phyloP scores from a whole-genome alignment of 2,888 invertebrate genomes.

The Noctua janthina region DNA sequence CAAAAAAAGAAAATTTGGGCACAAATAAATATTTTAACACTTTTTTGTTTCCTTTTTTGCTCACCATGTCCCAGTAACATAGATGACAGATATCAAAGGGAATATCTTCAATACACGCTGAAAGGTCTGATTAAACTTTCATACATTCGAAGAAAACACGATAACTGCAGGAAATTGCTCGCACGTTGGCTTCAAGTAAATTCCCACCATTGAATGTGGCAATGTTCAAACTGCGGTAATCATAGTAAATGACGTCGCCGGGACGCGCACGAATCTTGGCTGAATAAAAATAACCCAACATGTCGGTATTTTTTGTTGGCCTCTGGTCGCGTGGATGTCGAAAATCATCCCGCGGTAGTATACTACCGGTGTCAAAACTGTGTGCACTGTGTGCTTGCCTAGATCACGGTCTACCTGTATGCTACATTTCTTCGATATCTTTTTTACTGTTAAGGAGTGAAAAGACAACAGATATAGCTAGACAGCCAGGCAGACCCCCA shows the following conservation, averaged over 20 bases:
- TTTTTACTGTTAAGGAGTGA: neutral
- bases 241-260: slow-evolving; percentile 37
- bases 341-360: neutral
- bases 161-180: slow-evolving; percentile 60
- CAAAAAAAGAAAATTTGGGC: neutral
- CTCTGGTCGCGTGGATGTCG: neutral
- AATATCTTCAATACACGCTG: slow-evolving; percentile 20
- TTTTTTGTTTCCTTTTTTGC: neutral
- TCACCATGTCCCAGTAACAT: neutral
- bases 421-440: neutral
- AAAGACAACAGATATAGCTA: neutral
- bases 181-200: slow-evolving; percentile 43
- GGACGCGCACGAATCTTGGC: neutral
- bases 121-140: slow-evolving; percentile 61
- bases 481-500: neutral
- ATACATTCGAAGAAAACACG: slow-evolving; percentile 45
- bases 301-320: neutral
- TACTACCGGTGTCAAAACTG: neutral
- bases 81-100: slow-evolving; percentile 42
- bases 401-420: neutral
- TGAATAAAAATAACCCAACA: slow-evolving; percentile 3
- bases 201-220: slow-evolving; percentile 40
- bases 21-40: neutral
- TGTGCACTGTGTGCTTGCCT: neutral
- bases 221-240: slow-evolving; percentile 49